Evolutionary conservation across 2,113 vertebrate species (phyloP), one percentile per base, ranked within the genome.

Genomic region (Pavo muticus): DNA sequence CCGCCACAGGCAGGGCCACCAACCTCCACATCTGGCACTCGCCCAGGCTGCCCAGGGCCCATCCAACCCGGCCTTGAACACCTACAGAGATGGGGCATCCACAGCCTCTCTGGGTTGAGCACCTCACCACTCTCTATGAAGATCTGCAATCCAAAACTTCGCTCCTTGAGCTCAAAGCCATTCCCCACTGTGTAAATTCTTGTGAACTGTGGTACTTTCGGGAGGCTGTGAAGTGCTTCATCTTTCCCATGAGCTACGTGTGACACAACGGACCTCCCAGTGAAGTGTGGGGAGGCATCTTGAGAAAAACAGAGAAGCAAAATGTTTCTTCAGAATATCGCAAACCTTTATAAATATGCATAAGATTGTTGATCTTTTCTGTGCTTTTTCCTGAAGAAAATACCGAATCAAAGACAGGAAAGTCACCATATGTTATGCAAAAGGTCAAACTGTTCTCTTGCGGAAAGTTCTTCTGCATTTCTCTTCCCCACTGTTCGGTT

Each of bases 401-500:
- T 29, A 63, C 1, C 5, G 1, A 87, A 47, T 79, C 52, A 80
- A 83, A 70, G 59, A 54, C 44, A 80, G 24, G 20, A 45, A 61
- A 70, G n/a, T 83, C 59, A 91, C 45, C 27, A 3, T 42, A 8
- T 67, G 3, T 61, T 42, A 73, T 50, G 57, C 12, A 73, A 87
- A 93, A 73, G 45, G 45, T 86, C 64, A 56, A 2, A 57, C 68
- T 56, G 10, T 87, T 96, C n/a, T 67, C 48, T 63, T 91, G 54
- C 16, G 68, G 87, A 29, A 94, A 88, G 35, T 79, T 81, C 20
- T 87, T 45, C 10, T 59, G 40, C 50, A 9, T 90, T 95, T 96
- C 88, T 59, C 68, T 83, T 90, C 64, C 65, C 69, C 16, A 2
- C 27, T 79, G 18, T 74, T 80, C 80, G 74, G 52, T 18, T 88